These are phyloP conservation scores for Ceryle rudis DNA, from an alignment of 2,797 vertebrate species.

Conservation along the genomic window DNA sequence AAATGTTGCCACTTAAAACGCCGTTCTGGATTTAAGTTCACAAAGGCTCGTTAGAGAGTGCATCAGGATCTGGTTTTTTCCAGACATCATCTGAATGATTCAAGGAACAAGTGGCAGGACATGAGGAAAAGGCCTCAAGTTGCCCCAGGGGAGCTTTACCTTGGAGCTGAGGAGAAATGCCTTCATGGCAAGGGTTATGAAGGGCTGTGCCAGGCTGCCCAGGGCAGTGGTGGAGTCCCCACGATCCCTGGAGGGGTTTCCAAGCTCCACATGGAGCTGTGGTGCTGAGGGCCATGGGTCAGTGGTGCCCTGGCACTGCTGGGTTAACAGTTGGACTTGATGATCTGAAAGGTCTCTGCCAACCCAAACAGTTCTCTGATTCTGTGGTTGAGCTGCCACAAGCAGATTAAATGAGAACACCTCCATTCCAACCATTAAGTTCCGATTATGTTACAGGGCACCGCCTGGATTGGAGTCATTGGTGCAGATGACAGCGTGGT, in stretches of 20 bases:
- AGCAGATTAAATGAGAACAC: not conserved
- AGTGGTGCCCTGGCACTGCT: not conserved
- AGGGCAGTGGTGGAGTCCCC: not conserved
- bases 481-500: conserved; percentile 28
- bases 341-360: not conserved
- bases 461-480: conserved; percentile 73
- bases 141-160: not conserved
- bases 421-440: not conserved
- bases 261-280: not conserved
- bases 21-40: not conserved
- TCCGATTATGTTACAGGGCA: conserved; percentile 42
- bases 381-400: accelerated
- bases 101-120: not conserved
- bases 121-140: not conserved
- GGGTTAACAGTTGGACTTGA: not conserved
- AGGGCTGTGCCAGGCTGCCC: not conserved
- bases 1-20: not conserved
- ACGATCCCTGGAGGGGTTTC: not conserved
- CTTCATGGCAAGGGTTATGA: not conserved
- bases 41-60: not conserved
- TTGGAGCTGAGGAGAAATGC: not conserved
- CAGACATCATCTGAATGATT: not conserved
- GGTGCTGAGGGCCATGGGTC: not conserved
- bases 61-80: not conserved
- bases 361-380: not conserved